Conservation (phyloP, 2,113 vertebrate species). For the Cephalopholis sonnerati region DNA sequence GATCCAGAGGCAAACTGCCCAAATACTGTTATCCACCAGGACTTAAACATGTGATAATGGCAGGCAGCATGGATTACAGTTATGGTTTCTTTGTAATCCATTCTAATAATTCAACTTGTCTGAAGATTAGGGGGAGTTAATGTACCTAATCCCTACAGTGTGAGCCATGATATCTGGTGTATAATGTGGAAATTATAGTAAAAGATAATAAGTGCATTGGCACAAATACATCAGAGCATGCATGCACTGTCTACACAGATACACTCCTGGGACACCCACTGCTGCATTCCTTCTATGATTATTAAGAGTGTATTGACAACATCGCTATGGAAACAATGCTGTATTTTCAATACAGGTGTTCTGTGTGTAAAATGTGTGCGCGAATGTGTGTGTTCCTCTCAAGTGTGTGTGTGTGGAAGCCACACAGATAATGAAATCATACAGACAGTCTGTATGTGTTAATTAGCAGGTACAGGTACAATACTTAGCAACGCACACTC, state of each 20-base stretch:
- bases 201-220: not conserved
- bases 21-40: conserved; percentile 17
- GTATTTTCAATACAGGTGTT: conserved; percentile 40
- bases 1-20: conserved; percentile 35
- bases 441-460: conserved; percentile 60
- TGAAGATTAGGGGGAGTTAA: conserved; percentile 13
- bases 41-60: conserved; percentile 11
- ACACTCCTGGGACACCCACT: conserved; percentile 30
- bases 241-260: not conserved
- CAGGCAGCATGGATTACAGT: not conserved
- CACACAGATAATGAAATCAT: conserved; percentile 49
- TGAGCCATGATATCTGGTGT: not conserved
- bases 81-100: conserved; percentile 4
- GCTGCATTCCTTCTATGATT: conserved; percentile 41
- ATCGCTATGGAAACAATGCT: conserved; percentile 66
- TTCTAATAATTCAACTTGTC: conserved; percentile 34
- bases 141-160: not conserved
- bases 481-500: conserved; percentile 74
- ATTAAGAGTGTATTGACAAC: conserved; percentile 59
- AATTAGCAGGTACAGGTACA: conserved; percentile 66
- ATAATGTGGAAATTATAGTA: conserved; percentile 1
- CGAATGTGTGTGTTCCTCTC: not conserved
- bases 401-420: conserved; percentile 34
- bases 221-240: not conserved
- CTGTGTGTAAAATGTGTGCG: conserved; percentile 10